Percentiles rank a stretch among this genome's conserved stretches.
Conservation (phyloP, 2,113 vertebrate species). For the Progne subis region DNA sequence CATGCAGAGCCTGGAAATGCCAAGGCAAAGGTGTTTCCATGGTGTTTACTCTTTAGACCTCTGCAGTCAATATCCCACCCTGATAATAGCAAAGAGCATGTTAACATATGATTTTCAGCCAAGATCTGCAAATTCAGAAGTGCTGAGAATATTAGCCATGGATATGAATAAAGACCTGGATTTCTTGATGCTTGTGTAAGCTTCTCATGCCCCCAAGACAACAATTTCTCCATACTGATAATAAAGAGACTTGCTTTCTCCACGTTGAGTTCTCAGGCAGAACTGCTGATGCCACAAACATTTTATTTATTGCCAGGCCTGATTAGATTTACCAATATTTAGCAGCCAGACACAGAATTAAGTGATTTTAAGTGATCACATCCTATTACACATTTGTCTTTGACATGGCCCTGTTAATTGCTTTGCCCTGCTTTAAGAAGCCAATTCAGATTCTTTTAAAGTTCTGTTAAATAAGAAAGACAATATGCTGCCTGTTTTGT, state of each 20-base stretch:
- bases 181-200: background rate
- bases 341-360: constrained; percentile 24
- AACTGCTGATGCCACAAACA: constrained; percentile 28
- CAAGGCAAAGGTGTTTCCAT: constrained; percentile 55
- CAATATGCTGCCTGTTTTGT: background rate
- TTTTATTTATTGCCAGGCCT: constrained; percentile 24
- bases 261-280: background rate
- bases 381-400: constrained; percentile 31
- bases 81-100: background rate
- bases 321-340: constrained; percentile 29
- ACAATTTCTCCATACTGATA: background rate
- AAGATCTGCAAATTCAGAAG: background rate
- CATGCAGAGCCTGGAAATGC: background rate
- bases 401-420: background rate
- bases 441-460: constrained; percentile 6
- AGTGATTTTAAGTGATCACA: constrained; percentile 1
- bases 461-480: background rate
- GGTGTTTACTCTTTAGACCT: constrained; percentile 35
- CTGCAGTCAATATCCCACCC: background rate
- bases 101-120: constrained; percentile 11
- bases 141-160: background rate
- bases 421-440: constrained; percentile 27
- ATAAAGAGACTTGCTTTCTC: constrained; percentile 9
- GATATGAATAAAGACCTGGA: background rate
- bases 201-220: background rate